These are phyloP conservation scores for Ornithorhynchus anatinus DNA, from an alignment of 2,113 vertebrate species.

Conservation along the genomic window DNA sequence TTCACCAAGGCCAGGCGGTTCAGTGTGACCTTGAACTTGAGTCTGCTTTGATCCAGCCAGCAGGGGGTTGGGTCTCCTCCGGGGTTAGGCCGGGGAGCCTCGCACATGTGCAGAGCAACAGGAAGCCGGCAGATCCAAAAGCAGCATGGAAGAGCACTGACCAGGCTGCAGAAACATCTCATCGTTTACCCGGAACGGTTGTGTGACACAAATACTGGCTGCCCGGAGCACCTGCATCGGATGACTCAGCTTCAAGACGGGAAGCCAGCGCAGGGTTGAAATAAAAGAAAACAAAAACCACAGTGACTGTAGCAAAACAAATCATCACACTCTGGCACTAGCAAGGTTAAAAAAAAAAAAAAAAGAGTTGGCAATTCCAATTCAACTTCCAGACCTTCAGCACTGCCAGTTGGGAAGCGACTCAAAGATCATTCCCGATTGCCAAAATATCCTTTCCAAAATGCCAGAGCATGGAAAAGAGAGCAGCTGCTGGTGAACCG, in stretches of 20 bases:
- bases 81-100: constrained; percentile 32
- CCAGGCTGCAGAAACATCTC: background rate
- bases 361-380: constrained; percentile 66
- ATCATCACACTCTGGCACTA: constrained; percentile 51
- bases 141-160: background rate
- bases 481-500: background rate
- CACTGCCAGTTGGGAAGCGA: constrained; percentile 46
- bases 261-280: constrained; percentile 51
- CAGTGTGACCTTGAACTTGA: constrained; percentile 36
- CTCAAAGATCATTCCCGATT: background rate
- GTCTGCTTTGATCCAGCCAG: constrained; percentile 19
- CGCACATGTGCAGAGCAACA: constrained; percentile 17
- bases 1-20: constrained; percentile 33
- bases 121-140: constrained; percentile 20
- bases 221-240: constrained; percentile 62
- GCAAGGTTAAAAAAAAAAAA: constrained; percentile 42
- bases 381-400: constrained; percentile 49
- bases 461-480: background rate
- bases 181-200: constrained; percentile 40
- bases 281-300: constrained; percentile 70
- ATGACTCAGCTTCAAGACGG: constrained; percentile 62
- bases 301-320: constrained; percentile 65
- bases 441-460: constrained; percentile 8
- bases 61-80: constrained; percentile 30
- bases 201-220: constrained; percentile 48